Conservation (phyloP, 2,797 vertebrate genomes). For the Enteromius viviparus region DNA sequence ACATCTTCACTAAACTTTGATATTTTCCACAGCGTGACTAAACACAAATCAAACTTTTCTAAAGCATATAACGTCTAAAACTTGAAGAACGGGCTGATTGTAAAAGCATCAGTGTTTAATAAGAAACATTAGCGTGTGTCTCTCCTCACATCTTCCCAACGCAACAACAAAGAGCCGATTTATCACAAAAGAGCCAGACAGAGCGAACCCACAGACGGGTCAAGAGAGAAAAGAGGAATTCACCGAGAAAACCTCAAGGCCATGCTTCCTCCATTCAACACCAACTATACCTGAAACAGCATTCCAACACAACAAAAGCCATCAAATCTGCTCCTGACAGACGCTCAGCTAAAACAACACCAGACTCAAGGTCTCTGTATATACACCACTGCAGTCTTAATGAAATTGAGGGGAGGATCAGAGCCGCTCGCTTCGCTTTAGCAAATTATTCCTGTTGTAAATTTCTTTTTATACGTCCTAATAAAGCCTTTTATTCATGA, state of each 20-base stretch:
- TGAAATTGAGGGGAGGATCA: slow-evolving; percentile 74
- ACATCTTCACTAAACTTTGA: background rate
- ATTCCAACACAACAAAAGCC: background rate
- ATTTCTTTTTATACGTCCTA: slow-evolving; percentile 73
- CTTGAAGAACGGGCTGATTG: background rate
- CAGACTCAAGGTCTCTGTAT: slow-evolving; percentile 31
- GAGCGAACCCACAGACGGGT: background rate
- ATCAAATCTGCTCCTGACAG: slow-evolving; percentile 3
- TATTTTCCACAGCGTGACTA: too few relatives aligned
- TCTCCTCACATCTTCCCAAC: slow-evolving; percentile 2
- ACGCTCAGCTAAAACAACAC: background rate
- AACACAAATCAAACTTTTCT: background rate
- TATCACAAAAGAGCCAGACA: slow-evolving; percentile 22
- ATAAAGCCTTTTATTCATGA: slow-evolving; percentile 70
- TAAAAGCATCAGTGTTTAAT: slow-evolving; percentile 1
- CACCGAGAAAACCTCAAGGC: background rate
- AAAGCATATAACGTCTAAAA: background rate
- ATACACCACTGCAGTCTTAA: slow-evolving; percentile 68
- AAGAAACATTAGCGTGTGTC: background rate
- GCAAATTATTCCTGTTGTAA: slow-evolving; percentile 75
- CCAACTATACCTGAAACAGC: background rate
- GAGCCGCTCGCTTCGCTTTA: slow-evolving; percentile 61
- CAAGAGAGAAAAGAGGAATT: background rate
- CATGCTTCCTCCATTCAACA: background rate
- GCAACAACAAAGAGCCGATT: background rate